A percentile compares a stretch with the other conserved stretches of the same genome.
phyloP scores from a whole-genome alignment of 2,113 vertebrate genomes.

The Oreotrochilus melanogaster region DNA sequence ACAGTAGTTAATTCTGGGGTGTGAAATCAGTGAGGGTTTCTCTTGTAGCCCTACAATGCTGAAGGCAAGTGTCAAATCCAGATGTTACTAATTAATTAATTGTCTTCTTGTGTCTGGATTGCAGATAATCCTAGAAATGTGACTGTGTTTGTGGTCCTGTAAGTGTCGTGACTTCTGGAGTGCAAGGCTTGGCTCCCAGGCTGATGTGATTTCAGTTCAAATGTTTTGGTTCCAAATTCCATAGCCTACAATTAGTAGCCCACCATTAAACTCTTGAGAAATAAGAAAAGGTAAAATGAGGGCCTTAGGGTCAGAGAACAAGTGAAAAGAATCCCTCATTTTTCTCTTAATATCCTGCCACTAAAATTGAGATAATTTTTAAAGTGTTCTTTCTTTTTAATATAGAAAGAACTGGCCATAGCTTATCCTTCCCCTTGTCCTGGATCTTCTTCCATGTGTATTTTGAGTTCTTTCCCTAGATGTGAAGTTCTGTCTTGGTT shows the following conservation, averaged over 20 bases:
- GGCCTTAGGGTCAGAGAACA: neutral
- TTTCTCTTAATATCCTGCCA: neutral
- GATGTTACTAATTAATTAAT: neutral
- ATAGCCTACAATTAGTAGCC: neutral
- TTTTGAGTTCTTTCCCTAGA: neutral
- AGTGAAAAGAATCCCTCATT: neutral
- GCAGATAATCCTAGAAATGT: neutral
- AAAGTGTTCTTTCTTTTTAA: neutral
- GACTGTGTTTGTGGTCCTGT: neutral
- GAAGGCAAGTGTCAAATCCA: neutral
- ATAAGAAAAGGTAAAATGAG: neutral
- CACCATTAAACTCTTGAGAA: neutral
- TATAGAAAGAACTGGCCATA: neutral
- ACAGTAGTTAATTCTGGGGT: neutral
- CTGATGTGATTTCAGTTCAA: neutral
- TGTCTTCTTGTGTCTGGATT: neutral
- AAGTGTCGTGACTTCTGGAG: neutral
- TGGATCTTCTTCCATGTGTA: neutral
- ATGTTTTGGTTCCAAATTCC: neutral
- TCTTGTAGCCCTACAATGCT: neutral
- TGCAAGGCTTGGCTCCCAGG: neutral
- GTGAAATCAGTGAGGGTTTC: neutral
- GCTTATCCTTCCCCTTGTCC: neutral
- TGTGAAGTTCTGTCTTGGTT: neutral
- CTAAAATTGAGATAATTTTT: neutral